Evolutionary conservation across 2,113 vertebrate species (phyloP).

Genomic region (Triplophysa rosa): DNA sequence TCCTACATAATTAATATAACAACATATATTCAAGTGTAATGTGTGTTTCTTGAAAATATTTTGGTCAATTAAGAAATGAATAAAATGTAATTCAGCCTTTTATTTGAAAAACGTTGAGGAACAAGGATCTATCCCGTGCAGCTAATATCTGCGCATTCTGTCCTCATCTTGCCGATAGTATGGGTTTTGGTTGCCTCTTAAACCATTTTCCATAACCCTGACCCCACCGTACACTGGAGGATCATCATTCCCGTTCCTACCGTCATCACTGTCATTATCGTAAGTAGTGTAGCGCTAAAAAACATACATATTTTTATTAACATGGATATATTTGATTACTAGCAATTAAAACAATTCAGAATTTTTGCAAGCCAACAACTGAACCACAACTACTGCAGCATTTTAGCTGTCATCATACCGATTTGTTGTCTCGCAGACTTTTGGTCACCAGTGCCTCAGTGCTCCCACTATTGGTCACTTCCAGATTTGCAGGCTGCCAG

Average conservation of each 20-base stretch:
- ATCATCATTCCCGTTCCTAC: not conserved
- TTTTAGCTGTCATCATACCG: slow-evolving; percentile 43
- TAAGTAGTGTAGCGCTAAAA: not conserved
- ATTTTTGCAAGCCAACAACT: not conserved
- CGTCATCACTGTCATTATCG: not conserved
- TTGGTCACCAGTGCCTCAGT: slow-evolving; percentile 51
- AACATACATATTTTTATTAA: not conserved
- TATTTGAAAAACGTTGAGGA: not conserved
- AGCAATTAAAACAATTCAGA: no score
- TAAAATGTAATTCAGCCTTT: not conserved
- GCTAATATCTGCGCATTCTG: slow-evolving; percentile 30
- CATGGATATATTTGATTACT: not conserved
- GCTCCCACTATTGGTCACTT: slow-evolving; percentile 58
- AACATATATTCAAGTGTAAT: not conserved
- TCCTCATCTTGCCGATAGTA: slow-evolving; percentile 33
- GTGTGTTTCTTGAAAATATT: not conserved
- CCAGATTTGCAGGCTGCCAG: slow-evolving; percentile 59
- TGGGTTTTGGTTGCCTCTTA: slow-evolving; percentile 15
- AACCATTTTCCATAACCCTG: not conserved
- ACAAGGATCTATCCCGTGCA: not conserved
- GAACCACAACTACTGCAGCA: not conserved
- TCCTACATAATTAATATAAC: not conserved
- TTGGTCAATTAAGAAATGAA: not conserved
- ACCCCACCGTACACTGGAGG: not conserved
- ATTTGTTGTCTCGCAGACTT: slow-evolving; percentile 30